A percentile compares a stretch with the other conserved stretches of the same genome.
Conservation (phyloP, 2,113 vertebrate genomes). For the Grammomys dolichurus region DNA sequence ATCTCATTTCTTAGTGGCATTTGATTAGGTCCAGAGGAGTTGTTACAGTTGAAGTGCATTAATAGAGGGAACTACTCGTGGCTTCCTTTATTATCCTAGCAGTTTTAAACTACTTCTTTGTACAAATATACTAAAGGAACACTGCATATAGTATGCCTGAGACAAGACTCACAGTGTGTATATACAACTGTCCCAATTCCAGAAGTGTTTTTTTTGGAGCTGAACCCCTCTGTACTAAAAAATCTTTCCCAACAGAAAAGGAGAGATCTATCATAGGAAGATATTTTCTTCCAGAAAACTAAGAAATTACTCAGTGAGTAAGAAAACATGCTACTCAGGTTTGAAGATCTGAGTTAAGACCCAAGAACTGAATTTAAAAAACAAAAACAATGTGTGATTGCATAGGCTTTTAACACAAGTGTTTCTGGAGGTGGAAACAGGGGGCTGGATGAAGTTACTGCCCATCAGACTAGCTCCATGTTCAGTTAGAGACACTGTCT, state of each 20-base stretch:
- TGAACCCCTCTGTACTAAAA: background rate
- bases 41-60: background rate
- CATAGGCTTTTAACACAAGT: background rate
- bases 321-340: too few species aligned
- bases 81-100: background rate
- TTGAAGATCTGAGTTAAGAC: too few species aligned
- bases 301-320: background rate
- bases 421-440: background rate
- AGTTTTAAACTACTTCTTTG: conserved; percentile 24
- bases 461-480: too few species aligned
- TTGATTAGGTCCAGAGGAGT: background rate
- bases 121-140: background rate
- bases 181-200: background rate
- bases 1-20: background rate
- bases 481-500: background rate
- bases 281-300: background rate
- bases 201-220: background rate
- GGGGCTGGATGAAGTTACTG: background rate
- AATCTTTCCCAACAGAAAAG: background rate
- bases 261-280: background rate
- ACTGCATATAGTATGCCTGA: background rate
- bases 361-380: background rate
- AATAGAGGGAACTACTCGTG: background rate
- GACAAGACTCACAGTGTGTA: background rate
- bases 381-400: too few species aligned